A percentile compares a stretch with the other conserved stretches of the same genome.
Conservation (phyloP, 2,113 vertebrate genomes). For the Protobothrops flavoviridis region DNA sequence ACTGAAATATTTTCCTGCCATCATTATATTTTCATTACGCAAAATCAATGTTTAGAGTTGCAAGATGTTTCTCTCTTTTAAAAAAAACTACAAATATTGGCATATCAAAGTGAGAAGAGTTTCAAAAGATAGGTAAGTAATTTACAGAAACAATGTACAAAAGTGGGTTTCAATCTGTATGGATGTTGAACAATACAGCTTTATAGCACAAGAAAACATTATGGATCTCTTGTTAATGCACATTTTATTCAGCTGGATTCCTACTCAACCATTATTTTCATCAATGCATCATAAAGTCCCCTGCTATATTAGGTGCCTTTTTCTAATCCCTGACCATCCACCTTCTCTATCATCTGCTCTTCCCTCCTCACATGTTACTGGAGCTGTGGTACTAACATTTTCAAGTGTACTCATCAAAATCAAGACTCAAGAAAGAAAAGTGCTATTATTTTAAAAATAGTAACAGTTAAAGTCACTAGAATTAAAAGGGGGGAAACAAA, state of each 20-base stretch:
- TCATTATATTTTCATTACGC: slow-evolving; percentile 27
- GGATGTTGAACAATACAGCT: slow-evolving; percentile 24
- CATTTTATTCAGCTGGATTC: slow-evolving; percentile 44
- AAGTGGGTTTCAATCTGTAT: slow-evolving; percentile 44
- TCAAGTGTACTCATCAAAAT: slow-evolving; percentile 1
- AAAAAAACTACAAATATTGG: slow-evolving; percentile 55
- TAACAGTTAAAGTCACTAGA: neutral
- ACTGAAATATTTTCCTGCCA: slow-evolving; percentile 27
- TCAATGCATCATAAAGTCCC: slow-evolving; percentile 52
- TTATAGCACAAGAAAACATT: slow-evolving; percentile 43
- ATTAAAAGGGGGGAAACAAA: neutral
- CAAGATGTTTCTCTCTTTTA: neutral
- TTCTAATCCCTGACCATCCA: slow-evolving; percentile 42
- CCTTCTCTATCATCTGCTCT: slow-evolving; percentile 42
- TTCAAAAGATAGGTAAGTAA: slow-evolving; percentile 32
- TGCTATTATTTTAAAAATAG: neutral
- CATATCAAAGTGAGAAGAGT: slow-evolving; percentile 50
- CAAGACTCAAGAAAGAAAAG: slow-evolving; percentile 1
- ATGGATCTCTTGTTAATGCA: slow-evolving; percentile 49
- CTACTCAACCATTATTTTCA: slow-evolving; percentile 54
- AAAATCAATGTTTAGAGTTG: slow-evolving; percentile 41
- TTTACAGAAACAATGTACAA: slow-evolving; percentile 56
- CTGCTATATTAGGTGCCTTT: slow-evolving; percentile 60
- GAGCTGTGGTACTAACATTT: slow-evolving; percentile 53
- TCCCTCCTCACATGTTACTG: slow-evolving; percentile 36